Evolutionary conservation across 2,113 vertebrate genomes (phyloP), one percentile per base, ranked within the genome.

Genomic region (Pithys albifrons): DNA sequence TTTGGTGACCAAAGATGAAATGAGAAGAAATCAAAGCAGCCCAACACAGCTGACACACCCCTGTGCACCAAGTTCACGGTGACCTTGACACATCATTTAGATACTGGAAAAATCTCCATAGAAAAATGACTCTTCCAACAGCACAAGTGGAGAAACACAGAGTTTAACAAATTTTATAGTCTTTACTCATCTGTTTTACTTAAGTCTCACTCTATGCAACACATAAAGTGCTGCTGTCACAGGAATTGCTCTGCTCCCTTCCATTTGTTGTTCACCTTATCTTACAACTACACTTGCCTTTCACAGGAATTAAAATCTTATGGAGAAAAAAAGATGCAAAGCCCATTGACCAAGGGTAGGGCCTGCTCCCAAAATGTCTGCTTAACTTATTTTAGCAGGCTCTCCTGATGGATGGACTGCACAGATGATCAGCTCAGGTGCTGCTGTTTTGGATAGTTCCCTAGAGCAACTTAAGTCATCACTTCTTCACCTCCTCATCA

Each of bases 401-500:
- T 54, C 20, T 92, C 39, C 55, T 91, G 93, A 84, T 67, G 83
- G 93, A 95, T 55, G 65, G 57, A 35, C 69, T 59, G 57, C 80
- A 66, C 37, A 86, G 57, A 61, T n/a, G 43, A 95, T 55, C 92
- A 74, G 39, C 86, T 97, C 83, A 84, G 93, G 83, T 92, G 90
- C 58, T n/a, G 62, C 67, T 62, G 46, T 62, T 48, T 71, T 84
- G 65, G 57, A 66, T 67, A 48, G 89, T 33, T 87, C 86, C 95
- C 93, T 73, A 95, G 57, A 93, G 93, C 87, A 75, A 85, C 78
- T 92, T 37, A 71, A 91, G 65, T 85, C 80, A 91, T 92, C 93
- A 71, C 48, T 81, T 84, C 65, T 72, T 86, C 52, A 61, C 65
- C 83, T 74, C 55, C 86, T 89, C 80, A 87, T 96, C 73, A 72